Evolutionary conservation across 1,140 invertebrate genomes (phyloP).

Genomic region (Aculops lycopersici): DNA sequence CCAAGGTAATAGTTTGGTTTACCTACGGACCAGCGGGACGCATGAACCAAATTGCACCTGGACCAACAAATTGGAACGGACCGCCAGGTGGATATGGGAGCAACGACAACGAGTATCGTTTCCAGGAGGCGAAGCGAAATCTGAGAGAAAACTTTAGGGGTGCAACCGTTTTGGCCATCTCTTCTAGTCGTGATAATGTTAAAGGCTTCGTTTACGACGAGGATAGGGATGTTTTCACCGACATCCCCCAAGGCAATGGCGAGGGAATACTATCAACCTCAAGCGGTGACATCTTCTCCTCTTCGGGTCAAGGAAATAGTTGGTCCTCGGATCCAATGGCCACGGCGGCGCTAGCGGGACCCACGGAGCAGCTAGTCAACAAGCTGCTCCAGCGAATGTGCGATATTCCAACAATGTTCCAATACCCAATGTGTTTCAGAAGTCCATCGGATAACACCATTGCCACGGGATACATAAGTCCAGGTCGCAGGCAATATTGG

Average conservation of each 20-base stretch:
- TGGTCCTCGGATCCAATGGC: background rate
- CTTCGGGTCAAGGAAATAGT: background rate
- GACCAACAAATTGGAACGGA: too few species aligned
- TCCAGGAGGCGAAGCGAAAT: background rate
- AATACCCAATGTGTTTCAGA: constrained; percentile 4
- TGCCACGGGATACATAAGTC: constrained; percentile 4
- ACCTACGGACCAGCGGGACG: background rate
- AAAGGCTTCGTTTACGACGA: background rate
- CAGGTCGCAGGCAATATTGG: constrained; percentile 5
- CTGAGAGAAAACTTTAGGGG: background rate
- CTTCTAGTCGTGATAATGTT: background rate
- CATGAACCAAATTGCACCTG: background rate
- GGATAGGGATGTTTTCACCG: background rate
- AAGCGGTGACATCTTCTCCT: background rate
- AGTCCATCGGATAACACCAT: background rate
- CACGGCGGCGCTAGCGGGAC: too few species aligned
- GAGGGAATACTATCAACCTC: too few species aligned
- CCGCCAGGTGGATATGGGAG: background rate
- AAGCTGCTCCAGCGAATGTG: constrained; percentile 3
- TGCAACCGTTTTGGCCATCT: background rate
- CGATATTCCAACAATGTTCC: constrained; percentile 7
- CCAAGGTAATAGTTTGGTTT: background rate
- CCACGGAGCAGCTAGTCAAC: background rate
- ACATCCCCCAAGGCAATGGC: background rate
- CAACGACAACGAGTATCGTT: background rate